Evolutionary conservation across 2,113 vertebrate genomes (phyloP).

Genomic region (Turdus rufiventris): DNA sequence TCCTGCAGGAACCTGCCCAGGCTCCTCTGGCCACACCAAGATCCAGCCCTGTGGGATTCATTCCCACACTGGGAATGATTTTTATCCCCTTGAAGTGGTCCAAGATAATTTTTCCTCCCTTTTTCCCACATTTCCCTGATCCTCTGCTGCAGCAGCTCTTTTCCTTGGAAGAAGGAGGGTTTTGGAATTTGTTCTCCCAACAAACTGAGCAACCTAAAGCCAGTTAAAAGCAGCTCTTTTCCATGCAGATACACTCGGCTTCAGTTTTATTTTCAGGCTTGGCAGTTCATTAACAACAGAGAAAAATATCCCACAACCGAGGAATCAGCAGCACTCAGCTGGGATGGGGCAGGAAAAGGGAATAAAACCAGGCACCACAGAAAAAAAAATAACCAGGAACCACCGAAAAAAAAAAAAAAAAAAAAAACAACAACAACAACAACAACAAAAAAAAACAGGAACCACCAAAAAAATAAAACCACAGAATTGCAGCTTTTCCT

Average conservation of each 20-base stretch:
- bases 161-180: not conserved
- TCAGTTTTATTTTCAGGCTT: not conserved
- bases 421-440: no score
- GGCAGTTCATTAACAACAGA: conserved; percentile 10
- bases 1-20: not conserved
- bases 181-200: not conserved
- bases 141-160: not conserved
- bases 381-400: not conserved
- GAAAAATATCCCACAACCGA: not conserved
- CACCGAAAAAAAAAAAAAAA: not conserved
- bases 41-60: not conserved
- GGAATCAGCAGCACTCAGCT: not conserved
- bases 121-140: not conserved
- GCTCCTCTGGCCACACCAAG: not conserved
- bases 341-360: not conserved
- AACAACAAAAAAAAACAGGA: not conserved
- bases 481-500: not conserved
- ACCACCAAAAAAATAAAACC: not conserved
- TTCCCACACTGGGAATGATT: not conserved
- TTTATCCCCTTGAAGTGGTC: not conserved
- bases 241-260: not conserved
- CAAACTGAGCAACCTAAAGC: not conserved
- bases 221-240: not conserved
- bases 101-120: not conserved
- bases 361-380: not conserved